These are phyloP conservation scores for Setophaga coronata DNA, from an alignment of 2,113 vertebrate genomes.

Conservation along the genomic window DNA sequence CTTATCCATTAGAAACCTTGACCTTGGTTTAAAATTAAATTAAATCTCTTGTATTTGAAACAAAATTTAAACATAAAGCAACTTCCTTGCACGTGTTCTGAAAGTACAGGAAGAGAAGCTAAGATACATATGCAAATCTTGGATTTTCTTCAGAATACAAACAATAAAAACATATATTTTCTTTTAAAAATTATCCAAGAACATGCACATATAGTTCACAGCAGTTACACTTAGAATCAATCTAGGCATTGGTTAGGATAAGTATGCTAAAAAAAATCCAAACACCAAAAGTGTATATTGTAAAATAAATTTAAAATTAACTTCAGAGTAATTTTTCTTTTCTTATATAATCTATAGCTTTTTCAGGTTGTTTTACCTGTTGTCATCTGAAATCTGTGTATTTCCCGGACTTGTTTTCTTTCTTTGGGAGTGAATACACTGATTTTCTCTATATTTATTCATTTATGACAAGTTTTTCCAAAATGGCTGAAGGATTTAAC, in stretches of 20 bases:
- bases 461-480: neutral
- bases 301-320: neutral
- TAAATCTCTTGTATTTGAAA: neutral
- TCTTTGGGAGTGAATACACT: neutral
- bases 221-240: neutral
- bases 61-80: neutral
- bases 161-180: neutral
- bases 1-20: neutral
- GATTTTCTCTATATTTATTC: neutral
- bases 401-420: neutral
- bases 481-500: neutral
- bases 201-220: neutral
- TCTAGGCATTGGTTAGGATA: neutral
- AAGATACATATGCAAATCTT: neutral
- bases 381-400: neutral
- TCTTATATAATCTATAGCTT: neutral
- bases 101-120: neutral
- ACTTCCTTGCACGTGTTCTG: neutral
- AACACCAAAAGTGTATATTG: neutral
- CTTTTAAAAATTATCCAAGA: neutral
- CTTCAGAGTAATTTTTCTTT: neutral
- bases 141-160: neutral
- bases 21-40: neutral
- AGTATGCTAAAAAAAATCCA: neutral
- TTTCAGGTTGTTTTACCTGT: neutral